Conservation (phyloP, 2,113 vertebrate species). For the Eonycteris spelaea region DNA sequence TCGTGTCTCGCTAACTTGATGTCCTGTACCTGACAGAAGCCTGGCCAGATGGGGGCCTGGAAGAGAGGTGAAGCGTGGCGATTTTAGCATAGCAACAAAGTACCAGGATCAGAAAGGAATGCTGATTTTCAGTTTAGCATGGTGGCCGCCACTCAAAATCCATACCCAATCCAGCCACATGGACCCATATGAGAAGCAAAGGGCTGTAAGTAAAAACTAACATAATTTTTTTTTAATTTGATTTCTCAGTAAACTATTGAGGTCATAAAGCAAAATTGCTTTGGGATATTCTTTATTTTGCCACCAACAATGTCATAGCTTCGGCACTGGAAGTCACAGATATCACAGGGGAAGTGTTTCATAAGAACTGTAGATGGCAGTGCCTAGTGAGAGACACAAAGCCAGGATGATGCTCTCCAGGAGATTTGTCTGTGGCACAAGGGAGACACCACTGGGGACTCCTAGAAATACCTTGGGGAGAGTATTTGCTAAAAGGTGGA, state of each 20-base stretch:
- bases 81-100: not conserved
- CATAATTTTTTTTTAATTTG: not conserved
- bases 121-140: not conserved
- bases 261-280: not conserved
- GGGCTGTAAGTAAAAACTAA: not conserved
- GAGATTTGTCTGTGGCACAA: not conserved
- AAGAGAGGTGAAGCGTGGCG: not conserved
- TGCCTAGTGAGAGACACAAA: not conserved
- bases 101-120: not conserved
- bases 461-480: not conserved
- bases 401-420: not conserved
- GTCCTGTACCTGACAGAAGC: not conserved
- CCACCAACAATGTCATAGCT: no score
- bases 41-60: not conserved
- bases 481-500: not conserved
- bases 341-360: not conserved
- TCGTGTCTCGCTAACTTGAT: not conserved
- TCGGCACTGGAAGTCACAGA: not conserved
- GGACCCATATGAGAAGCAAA: not conserved
- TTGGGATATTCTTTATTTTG: not conserved
- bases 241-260: not conserved
- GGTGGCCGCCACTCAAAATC: not conserved
- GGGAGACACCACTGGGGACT: not conserved
- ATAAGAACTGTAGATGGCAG: not conserved
- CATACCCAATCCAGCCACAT: fast-evolving